phyloP scores from a whole-genome alignment of 2,888 invertebrate species.

The Melipona bicolor region DNA sequence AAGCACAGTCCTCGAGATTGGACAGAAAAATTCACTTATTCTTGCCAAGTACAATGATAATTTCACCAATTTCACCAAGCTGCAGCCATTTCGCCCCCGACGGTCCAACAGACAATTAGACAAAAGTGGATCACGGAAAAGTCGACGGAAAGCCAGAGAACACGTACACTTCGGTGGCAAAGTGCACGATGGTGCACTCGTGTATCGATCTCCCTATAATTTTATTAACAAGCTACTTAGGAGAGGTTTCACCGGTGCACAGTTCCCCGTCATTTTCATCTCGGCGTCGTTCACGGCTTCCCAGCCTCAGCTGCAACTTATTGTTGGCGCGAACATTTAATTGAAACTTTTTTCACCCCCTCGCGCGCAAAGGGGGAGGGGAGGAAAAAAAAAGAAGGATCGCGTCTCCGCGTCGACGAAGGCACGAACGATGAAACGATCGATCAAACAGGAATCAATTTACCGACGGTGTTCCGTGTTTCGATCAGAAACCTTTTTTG shows the following conservation, averaged over 20 bases:
- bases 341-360: slow-evolving; percentile 3
- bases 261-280: not conserved
- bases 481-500: not conserved
- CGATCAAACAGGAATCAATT: slow-evolving; percentile 46
- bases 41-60: no score
- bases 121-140: slow-evolving; percentile 18
- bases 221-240: slow-evolving; percentile 56
- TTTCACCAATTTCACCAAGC: not conserved
- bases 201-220: slow-evolving; percentile 41
- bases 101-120: not conserved
- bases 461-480: not conserved
- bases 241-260: not conserved
- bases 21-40: no score
- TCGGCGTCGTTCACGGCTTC: not conserved
- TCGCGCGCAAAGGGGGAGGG: not conserved
- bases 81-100: not conserved
- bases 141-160: slow-evolving; percentile 1
- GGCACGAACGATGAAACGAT: not conserved
- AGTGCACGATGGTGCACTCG: not conserved
- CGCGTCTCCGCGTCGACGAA: not conserved
- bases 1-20: no score
- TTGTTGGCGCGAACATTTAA: slow-evolving; percentile 29
- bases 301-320: not conserved
- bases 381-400: not conserved
- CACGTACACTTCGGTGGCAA: not conserved